A percentile compares a stretch with the other conserved stretches of the same genome.
phyloP scores from a whole-genome alignment of 2,888 invertebrate species.

The Leptothorax acervorum region DNA sequence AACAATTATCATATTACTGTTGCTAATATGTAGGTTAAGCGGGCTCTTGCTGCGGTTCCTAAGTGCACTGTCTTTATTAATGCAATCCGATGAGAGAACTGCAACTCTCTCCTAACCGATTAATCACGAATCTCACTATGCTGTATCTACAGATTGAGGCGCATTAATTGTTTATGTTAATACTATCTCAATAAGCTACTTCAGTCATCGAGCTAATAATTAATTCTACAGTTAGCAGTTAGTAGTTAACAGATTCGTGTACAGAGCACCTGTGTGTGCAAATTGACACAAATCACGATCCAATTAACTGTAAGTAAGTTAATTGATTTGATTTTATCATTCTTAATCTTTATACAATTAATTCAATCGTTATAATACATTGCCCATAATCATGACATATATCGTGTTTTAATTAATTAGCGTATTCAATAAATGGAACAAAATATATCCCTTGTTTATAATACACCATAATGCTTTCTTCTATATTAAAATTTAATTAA shows the following conservation, averaged over 20 bases:
- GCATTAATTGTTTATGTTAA: constrained; percentile 17
- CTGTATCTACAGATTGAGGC: neutral
- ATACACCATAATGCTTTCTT: neutral
- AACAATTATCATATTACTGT: constrained; percentile 31
- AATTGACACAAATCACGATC: neutral
- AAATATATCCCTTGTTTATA: neutral
- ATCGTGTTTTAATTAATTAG: neutral
- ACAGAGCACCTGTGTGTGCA: neutral
- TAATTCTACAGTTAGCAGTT: constrained; percentile 11
- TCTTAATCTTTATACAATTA: neutral
- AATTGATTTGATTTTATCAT: neutral
- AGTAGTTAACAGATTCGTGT: neutral
- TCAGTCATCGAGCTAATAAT: constrained; percentile 4
- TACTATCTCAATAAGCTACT: constrained; percentile 13
- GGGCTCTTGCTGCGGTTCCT: constrained; percentile 1
- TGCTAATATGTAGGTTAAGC: constrained; percentile 49
- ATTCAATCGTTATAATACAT: neutral
- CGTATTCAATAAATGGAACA: no score
- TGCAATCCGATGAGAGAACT: constrained; percentile 38
- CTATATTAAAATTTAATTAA: neutral
- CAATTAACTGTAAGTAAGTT: constrained; percentile 2
- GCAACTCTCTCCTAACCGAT: constrained; percentile 33
- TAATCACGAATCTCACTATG: constrained; percentile 27
- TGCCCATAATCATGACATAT: neutral
- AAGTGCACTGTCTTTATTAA: constrained; percentile 51